phyloP scores from a whole-genome alignment of 2,888 invertebrate genomes.

The Amblyteles armatorius region DNA sequence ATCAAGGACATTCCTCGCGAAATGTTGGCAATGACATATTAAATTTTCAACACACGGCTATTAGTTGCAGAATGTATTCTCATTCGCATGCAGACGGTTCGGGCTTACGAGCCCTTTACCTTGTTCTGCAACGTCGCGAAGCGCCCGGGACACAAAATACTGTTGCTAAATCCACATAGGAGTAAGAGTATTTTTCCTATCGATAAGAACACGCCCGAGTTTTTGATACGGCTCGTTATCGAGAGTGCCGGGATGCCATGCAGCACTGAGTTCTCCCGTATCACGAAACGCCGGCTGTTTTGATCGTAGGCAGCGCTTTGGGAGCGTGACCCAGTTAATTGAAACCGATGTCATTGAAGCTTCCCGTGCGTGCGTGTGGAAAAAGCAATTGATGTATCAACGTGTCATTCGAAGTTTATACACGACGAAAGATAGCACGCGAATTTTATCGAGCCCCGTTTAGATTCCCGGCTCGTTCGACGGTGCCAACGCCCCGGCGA shows the following conservation, averaged over 20 bases:
- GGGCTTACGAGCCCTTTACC: too few relatives aligned
- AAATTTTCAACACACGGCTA: too few relatives aligned
- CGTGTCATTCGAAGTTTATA: neutral
- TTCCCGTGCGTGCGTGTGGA: neutral
- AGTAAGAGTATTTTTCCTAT: slow-evolving; percentile 9
- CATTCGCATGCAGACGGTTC: too few relatives aligned
- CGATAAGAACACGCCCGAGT: neutral
- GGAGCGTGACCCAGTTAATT: slow-evolving; percentile 43
- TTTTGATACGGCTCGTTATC: slow-evolving; percentile 16
- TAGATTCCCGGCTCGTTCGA: neutral
- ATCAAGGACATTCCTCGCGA: too few relatives aligned
- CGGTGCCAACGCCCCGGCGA: neutral
- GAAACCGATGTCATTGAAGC: slow-evolving; percentile 27
- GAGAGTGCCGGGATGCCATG: neutral
- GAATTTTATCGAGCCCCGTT: neutral
- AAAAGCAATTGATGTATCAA: neutral
- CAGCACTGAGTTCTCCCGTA: slow-evolving; percentile 2
- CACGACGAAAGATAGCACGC: neutral
- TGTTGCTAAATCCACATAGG: neutral
- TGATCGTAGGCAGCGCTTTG: slow-evolving; percentile 13
- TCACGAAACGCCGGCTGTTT: slow-evolving; percentile 28
- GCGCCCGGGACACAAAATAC: too few relatives aligned
- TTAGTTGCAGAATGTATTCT: too few relatives aligned
- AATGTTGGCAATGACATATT: too few relatives aligned
- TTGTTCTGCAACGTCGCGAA: too few relatives aligned